A percentile compares a stretch with the other conserved stretches of the same genome.
These are phyloP conservation scores for Coreoperca whiteheadi DNA, from an alignment of 2,113 vertebrate genomes.

Conservation along the genomic window DNA sequence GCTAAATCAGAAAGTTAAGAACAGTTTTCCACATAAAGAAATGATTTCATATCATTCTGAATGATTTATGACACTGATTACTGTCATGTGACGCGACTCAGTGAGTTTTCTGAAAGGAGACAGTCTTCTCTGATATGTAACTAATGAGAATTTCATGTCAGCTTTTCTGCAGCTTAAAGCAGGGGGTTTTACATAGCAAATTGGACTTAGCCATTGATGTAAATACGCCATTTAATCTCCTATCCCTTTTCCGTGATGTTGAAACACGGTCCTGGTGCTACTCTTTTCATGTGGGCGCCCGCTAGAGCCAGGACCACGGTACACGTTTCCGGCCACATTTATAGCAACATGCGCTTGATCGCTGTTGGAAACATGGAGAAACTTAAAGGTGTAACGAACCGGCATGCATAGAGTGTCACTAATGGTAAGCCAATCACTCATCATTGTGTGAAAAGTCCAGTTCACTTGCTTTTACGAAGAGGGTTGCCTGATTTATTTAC, in stretches of 20 bases:
- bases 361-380: constrained; percentile 10
- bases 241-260: constrained; percentile 25
- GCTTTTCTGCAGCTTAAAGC: constrained; percentile 3
- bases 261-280: neutral
- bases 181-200: constrained; percentile 4
- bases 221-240: constrained; percentile 24
- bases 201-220: constrained; percentile 12
- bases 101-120: neutral
- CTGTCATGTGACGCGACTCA: neutral
- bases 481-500: constrained; percentile 52
- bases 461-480: constrained; percentile 4
- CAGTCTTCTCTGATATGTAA: neutral
- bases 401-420: neutral
- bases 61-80: constrained; percentile 15
- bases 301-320: neutral
- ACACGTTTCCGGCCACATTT: constrained; percentile 1
- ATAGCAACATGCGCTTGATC: neutral
- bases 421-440: neutral
- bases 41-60: neutral
- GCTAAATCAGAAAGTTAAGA: neutral
- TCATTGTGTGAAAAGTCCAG: constrained; percentile 13
- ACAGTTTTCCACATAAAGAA: neutral
- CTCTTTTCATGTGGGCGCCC: neutral
- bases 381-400: neutral
- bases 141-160: constrained; percentile 31